These are phyloP conservation scores for Mycetomoellerius zeteki DNA, from an alignment of 1,140 invertebrate genomes.

Conservation along the genomic window DNA sequence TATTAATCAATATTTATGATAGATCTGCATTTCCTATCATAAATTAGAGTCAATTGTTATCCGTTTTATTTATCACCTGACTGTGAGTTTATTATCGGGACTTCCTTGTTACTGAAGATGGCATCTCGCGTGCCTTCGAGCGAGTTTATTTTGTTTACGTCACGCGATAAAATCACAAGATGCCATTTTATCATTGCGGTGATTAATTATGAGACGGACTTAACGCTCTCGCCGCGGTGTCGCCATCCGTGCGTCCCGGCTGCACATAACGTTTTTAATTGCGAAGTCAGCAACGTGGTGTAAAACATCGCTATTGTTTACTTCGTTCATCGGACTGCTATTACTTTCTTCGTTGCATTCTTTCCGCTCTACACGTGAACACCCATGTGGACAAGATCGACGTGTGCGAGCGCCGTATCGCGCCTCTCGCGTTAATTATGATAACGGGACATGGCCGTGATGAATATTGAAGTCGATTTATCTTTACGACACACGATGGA, in stretches of 20 bases:
- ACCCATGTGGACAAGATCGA: conserved; percentile 65
- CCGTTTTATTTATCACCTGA: conserved; percentile 2
- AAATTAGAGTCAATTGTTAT: conserved; percentile 33
- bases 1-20: conserved; percentile 12
- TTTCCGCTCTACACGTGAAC: conserved; percentile 40
- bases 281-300: conserved; percentile 34
- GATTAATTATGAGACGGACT: conserved; percentile 49
- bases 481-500: conserved; percentile 5
- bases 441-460: conserved; percentile 63
- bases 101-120: neutral
- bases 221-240: neutral
- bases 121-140: conserved; percentile 21
- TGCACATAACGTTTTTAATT: conserved; percentile 27
- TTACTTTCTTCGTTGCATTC: conserved; percentile 62
- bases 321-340: conserved; percentile 46
- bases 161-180: conserved; percentile 54
- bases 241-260: neutral
- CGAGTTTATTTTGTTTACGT: conserved; percentile 41
- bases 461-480: conserved; percentile 64
- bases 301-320: conserved; percentile 66
- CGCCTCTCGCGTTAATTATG: conserved; percentile 68
- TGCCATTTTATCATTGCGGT: conserved; percentile 40
- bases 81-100: conserved; percentile 37
- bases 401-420: conserved; percentile 43
- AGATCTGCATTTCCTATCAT: neutral